Percentiles rank a stretch among this genome's conserved stretches.
phyloP scores from a whole-genome alignment of 2,888 invertebrate species.

The Elmis aenea region DNA sequence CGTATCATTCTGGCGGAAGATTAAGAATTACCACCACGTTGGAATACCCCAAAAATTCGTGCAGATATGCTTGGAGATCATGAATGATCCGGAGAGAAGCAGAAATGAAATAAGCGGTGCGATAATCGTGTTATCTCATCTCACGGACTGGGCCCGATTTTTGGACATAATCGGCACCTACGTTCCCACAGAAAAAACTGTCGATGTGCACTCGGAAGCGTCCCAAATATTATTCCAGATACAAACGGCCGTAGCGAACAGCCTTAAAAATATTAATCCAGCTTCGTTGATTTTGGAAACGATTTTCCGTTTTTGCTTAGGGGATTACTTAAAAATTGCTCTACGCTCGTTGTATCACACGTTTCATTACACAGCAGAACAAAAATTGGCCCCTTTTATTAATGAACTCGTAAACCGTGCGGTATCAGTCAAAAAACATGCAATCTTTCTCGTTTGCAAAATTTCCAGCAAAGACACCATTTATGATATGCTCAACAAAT shows the following conservation, averaged over 20 bases:
- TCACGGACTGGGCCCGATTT: neutral
- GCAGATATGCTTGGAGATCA: conserved; percentile 2
- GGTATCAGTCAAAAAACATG: conserved; percentile 15
- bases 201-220: neutral
- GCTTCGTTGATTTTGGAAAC: conserved; percentile 2
- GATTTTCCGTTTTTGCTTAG: conserved; percentile 12
- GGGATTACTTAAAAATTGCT: conserved; percentile 12
- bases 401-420: conserved; percentile 4
- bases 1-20: conserved; percentile 5
- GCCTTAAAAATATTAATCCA: conserved; percentile 7
- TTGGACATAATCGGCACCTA: neutral
- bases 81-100: no score
- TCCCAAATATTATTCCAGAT: conserved; percentile 1
- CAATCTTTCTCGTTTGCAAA: conserved; percentile 8
- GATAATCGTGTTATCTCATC: neutral
- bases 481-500: neutral
- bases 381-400: conserved; percentile 1
- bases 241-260: conserved; percentile 3
- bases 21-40: conserved; percentile 8
- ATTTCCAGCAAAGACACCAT: conserved; percentile 1
- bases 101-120: conserved; percentile 3
- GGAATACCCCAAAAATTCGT: conserved; percentile 10
- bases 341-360: conserved; percentile 6
- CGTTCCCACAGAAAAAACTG: neutral
- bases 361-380: conserved; percentile 8